These are phyloP conservation scores for Phocoena phocoena DNA, from an alignment of 2,113 vertebrate genomes.

Conservation along the genomic window DNA sequence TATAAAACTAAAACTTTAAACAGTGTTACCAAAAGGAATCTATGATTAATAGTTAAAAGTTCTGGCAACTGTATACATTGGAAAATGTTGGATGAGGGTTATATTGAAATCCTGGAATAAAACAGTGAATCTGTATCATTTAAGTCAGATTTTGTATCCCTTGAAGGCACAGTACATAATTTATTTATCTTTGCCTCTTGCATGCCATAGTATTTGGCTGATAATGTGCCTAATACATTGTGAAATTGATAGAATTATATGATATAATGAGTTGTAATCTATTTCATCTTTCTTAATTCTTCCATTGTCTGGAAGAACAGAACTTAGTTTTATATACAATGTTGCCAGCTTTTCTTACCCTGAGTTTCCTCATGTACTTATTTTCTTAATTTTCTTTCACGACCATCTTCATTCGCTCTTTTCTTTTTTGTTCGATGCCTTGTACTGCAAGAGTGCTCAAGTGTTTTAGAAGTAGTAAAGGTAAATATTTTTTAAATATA, in stretches of 20 bases:
- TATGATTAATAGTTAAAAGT: not conserved
- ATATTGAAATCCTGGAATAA: not conserved
- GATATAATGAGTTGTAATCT: not conserved
- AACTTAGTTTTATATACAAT: not conserved
- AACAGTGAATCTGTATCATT: not conserved
- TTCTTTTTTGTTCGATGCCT: not conserved
- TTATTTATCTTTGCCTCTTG: not conserved
- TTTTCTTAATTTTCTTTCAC: not conserved
- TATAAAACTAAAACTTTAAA: not conserved
- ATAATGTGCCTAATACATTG: not conserved
- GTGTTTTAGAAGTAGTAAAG: not conserved
- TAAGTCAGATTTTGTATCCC: not conserved
- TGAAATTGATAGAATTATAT: not conserved
- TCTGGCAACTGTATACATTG: not conserved
- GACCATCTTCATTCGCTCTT: not conserved
- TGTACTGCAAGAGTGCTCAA: not conserved
- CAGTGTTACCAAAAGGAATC: not conserved
- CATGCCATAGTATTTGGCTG: not conserved
- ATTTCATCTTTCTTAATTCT: not conserved
- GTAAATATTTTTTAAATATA: not conserved
- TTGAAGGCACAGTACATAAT: not conserved
- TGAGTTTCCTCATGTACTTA: not conserved
- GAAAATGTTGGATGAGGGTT: not conserved
- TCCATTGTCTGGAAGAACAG: not conserved
- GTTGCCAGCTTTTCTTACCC: not conserved